phyloP scores from a whole-genome alignment of 1,140 invertebrate genomes.

The Drosophila bipectinata region DNA sequence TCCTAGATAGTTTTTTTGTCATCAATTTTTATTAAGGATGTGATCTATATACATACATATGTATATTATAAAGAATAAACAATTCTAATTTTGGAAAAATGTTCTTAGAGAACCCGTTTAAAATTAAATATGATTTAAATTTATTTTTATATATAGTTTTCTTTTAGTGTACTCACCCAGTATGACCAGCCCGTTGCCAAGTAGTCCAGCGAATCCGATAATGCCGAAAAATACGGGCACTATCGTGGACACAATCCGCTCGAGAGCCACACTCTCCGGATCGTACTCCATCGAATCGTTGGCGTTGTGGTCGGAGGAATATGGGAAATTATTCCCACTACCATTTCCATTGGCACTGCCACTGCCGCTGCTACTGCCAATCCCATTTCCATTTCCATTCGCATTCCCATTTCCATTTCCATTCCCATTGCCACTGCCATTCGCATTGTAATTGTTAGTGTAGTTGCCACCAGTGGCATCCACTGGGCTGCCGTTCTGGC shows the following conservation, averaged over 20 bases:
- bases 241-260: constrained; percentile 39
- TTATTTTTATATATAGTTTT: background rate
- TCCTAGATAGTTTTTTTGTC: no score
- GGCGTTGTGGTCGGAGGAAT: constrained; percentile 23
- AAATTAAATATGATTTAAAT: no score
- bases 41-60: no score
- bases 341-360: constrained; percentile 9
- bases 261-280: constrained; percentile 32
- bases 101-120: no score
- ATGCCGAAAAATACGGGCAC: constrained; percentile 38
- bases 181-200: constrained; percentile 95
- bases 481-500: background rate
- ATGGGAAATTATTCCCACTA: constrained; percentile 11
- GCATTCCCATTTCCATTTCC: background rate
- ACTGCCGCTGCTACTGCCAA: background rate
- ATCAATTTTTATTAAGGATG: no score
- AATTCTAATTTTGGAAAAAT: no score
- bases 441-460: constrained; percentile 1
- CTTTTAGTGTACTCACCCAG: constrained; percentile 83
- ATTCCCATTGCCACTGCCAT: background rate
- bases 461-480: background rate
- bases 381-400: background rate
- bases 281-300: constrained; percentile 41
- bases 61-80: no score
- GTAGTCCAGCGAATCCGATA: constrained; percentile 90